A percentile compares a stretch with the other conserved stretches of the same genome.
phyloP scores from a whole-genome alignment of 2,113 vertebrate species.

The Sinocyclocheilus anshuiensis region DNA sequence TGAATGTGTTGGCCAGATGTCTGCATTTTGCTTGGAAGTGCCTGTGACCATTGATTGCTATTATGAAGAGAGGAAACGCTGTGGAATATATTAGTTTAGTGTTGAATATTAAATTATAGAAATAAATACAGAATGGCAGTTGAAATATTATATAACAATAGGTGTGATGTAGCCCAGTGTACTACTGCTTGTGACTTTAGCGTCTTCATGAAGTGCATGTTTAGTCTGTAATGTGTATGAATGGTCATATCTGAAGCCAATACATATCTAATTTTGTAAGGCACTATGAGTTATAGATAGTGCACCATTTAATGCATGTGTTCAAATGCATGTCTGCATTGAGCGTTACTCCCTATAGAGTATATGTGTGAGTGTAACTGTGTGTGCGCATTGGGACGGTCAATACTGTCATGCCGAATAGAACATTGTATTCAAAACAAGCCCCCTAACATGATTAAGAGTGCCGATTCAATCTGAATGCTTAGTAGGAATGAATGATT shows the following conservation, averaged over 20 bases:
- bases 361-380: background rate
- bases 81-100: background rate
- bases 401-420: constrained; percentile 51
- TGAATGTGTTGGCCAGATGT: background rate
- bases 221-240: constrained; percentile 17
- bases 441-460: constrained; percentile 58
- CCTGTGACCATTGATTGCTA: background rate
- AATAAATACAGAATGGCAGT: constrained; percentile 10
- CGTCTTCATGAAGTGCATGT: constrained; percentile 48
- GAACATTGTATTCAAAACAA: constrained; percentile 52
- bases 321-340: constrained; percentile 54
- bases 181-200: constrained; percentile 24
- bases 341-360: constrained; percentile 36
- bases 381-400: constrained; percentile 35
- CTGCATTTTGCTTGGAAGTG: constrained; percentile 3
- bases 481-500: constrained; percentile 58
- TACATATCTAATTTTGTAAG: constrained; percentile 4
- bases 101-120: background rate
- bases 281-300: background rate
- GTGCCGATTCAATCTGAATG: constrained; percentile 55
- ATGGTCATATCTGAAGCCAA: constrained; percentile 16
- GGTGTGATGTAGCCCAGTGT: background rate
- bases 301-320: constrained; percentile 49
- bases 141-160: background rate
- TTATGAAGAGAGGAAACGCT: background rate